These are phyloP conservation scores for Oreortyx pictus DNA, from an alignment of 2,797 vertebrate species.

Conservation along the genomic window DNA sequence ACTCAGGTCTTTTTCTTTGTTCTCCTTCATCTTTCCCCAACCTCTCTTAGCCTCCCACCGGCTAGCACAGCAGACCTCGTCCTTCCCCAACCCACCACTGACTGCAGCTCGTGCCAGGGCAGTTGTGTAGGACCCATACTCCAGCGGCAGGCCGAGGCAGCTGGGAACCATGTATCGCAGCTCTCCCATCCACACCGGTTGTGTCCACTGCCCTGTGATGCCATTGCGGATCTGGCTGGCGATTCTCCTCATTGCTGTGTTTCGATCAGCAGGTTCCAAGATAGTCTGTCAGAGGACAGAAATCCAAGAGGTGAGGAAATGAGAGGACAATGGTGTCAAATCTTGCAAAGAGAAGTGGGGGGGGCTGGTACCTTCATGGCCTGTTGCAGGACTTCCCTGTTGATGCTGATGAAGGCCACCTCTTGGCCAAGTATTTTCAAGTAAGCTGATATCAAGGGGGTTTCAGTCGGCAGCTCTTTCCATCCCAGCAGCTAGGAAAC, in stretches of 20 bases:
- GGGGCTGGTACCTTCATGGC: constrained; percentile 75
- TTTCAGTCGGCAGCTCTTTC: constrained; percentile 80
- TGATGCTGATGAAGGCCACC: constrained; percentile 78
- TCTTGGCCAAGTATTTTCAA: constrained; percentile 85
- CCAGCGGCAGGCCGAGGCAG: constrained; percentile 83
- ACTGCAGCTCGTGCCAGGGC: constrained; percentile 74
- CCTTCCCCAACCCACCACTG: constrained; percentile 64
- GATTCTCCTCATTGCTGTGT: constrained; percentile 16
- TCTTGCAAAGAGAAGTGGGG: background rate
- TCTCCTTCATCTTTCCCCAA: background rate
- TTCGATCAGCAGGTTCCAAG: constrained; percentile 37
- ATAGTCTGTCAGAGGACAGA: constrained; percentile 57
- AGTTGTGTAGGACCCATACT: constrained; percentile 79
- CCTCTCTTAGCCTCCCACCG: background rate
- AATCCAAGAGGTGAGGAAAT: background rate
- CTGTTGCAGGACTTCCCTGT: constrained; percentile 77
- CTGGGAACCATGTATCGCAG: constrained; percentile 82
- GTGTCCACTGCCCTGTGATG: constrained; percentile 59
- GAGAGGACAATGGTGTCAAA: fast-evolving
- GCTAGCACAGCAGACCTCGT: fast-evolving
- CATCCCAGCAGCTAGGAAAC: constrained; percentile 76
- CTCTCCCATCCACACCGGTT: constrained; percentile 80
- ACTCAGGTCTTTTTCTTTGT: background rate
- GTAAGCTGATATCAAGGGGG: constrained; percentile 78
- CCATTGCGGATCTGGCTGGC: constrained; percentile 74